Evolutionary conservation across 2,797 vertebrate genomes (phyloP).

Genomic region (Gastrophryne carolinensis): DNA sequence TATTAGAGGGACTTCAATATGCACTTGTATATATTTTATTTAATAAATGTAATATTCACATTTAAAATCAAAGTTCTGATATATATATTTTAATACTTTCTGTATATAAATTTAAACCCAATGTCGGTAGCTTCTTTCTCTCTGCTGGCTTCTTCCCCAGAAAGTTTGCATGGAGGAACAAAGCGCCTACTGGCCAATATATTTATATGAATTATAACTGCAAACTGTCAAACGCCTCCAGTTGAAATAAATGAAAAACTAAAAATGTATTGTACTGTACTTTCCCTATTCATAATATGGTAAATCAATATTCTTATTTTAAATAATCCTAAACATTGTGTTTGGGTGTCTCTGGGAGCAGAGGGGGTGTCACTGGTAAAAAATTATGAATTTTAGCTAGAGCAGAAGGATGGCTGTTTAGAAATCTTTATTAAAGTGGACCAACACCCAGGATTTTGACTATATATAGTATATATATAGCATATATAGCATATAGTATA

Average conservation of each 20-base stretch:
- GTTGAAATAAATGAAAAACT: slow-evolving; percentile 58
- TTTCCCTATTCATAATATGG: too few relatives aligned
- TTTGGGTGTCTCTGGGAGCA: too few relatives aligned
- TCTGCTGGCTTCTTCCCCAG: slow-evolving; percentile 33
- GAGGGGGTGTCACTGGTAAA: too few relatives aligned
- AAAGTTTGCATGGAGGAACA: slow-evolving; percentile 53
- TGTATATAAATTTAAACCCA: neutral
- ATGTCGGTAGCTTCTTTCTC: slow-evolving; percentile 1
- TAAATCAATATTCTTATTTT: too few relatives aligned
- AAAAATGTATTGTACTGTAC: too few relatives aligned
- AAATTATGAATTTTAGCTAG: too few relatives aligned
- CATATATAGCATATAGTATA: too few relatives aligned
- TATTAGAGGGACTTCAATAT: neutral
- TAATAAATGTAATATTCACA: slow-evolving; percentile 16
- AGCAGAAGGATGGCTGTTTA: too few relatives aligned
- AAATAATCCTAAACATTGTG: too few relatives aligned
- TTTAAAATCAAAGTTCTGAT: slow-evolving; percentile 34
- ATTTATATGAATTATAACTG: slow-evolving; percentile 57
- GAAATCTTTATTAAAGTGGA: too few relatives aligned
- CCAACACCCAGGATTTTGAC: too few relatives aligned
- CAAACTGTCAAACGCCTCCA: slow-evolving; percentile 53
- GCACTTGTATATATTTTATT: slow-evolving; percentile 12
- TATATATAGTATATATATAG: too few relatives aligned
- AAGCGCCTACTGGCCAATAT: slow-evolving; percentile 57
- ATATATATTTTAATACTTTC: slow-evolving; percentile 27